phyloP scores from a whole-genome alignment of 2,113 vertebrate species.

The Neotragus pygmaeus region DNA sequence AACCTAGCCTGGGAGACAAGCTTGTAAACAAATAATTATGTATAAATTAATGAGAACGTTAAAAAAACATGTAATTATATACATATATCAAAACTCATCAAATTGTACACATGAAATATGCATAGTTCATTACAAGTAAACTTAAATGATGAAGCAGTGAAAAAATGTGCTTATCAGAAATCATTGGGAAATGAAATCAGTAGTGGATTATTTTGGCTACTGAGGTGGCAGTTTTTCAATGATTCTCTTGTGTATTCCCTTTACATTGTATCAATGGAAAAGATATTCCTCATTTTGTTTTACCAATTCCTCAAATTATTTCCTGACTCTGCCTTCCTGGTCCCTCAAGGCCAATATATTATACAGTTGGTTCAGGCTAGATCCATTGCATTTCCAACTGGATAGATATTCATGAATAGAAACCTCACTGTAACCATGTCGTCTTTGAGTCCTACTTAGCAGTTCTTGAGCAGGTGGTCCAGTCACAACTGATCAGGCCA shows the following conservation, averaged over 20 bases:
- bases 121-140: not conserved
- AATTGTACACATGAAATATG: not conserved
- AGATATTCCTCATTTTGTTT: not conserved
- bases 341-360: not conserved
- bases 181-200: not conserved
- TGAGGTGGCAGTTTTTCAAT: not conserved
- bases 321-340: not conserved
- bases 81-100: not conserved
- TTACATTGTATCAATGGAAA: not conserved
- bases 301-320: not conserved
- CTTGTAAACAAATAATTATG: not conserved
- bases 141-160: not conserved
- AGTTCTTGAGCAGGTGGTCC: not conserved
- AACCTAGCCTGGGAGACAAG: not conserved
- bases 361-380: not conserved
- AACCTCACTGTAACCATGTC: not conserved
- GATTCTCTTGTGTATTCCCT: not conserved
- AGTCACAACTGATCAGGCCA: not conserved
- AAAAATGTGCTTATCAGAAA: not conserved
- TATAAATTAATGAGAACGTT: not conserved
- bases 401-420: not conserved
- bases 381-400: not conserved
- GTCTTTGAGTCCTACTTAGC: not conserved
- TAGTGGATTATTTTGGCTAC: not conserved
- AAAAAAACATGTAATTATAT: not conserved